Evolutionary conservation across 92 coral and sea anemone genomes (phyloP).

Genomic region (Siderastrea radians): DNA sequence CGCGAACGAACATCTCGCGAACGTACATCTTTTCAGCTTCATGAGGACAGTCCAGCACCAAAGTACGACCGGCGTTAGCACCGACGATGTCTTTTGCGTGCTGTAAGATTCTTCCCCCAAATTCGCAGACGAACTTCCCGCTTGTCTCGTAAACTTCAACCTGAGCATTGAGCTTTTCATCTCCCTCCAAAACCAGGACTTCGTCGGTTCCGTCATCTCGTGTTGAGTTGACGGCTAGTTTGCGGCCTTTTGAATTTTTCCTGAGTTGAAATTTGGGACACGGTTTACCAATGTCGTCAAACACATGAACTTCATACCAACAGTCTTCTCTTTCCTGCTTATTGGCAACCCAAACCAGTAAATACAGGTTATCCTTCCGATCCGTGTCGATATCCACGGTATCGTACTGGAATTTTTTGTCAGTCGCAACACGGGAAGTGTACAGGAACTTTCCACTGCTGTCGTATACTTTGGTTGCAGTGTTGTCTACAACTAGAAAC

Average conservation of each 20-base stretch:
- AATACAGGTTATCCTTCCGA: neutral
- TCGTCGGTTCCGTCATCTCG: neutral
- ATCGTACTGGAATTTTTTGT: neutral
- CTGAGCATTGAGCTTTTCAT: neutral
- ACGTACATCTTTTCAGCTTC: neutral
- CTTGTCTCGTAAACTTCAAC: conserved; percentile 9
- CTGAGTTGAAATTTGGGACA: neutral
- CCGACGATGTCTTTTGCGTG: conserved; percentile 15
- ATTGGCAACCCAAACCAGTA: neutral
- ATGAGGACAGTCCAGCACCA: neutral
- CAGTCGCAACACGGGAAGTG: neutral
- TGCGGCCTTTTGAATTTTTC: neutral
- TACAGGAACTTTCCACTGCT: conserved; percentile 2
- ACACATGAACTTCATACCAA: neutral
- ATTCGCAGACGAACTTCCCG: neutral
- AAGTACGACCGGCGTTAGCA: neutral
- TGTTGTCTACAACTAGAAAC: conserved; percentile 23
- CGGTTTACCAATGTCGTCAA: neutral
- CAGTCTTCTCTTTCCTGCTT: neutral
- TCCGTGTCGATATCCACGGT: conserved; percentile 6
- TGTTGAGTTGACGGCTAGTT: neutral
- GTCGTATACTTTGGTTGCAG: conserved; percentile 12
- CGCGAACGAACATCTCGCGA: no score
- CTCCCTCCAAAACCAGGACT: neutral
- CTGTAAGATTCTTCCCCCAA: conserved; percentile 1